These are phyloP conservation scores for Anas bernieri DNA, from an alignment of 2,797 vertebrate species.

Conservation along the genomic window DNA sequence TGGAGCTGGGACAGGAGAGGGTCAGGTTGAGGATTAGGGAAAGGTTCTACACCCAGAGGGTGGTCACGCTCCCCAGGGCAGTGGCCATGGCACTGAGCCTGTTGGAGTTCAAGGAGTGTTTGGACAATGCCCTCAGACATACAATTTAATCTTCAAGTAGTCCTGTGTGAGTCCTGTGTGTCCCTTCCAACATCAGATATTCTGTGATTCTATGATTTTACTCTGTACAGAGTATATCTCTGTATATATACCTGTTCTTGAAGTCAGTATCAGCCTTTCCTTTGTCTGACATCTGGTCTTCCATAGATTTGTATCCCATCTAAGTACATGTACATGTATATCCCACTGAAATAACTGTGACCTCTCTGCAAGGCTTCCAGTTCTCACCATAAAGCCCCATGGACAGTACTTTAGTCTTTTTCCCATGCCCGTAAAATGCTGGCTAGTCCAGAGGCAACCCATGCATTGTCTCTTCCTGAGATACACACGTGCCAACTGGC, in stretches of 20 bases:
- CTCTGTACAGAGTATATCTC: neutral
- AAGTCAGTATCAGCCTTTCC: neutral
- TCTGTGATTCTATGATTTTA: too few species aligned
- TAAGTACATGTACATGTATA: neutral
- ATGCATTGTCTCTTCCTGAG: fast-evolving
- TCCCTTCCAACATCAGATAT: too few species aligned
- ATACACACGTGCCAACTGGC: neutral
- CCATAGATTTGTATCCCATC: neutral
- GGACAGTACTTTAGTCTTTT: neutral
- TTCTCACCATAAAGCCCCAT: neutral
- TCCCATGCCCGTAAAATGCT: neutral
- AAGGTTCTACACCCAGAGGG: too few species aligned
- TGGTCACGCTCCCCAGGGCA: too few species aligned
- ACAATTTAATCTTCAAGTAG: too few species aligned
- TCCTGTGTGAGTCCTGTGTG: too few species aligned
- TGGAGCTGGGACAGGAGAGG: too few species aligned
- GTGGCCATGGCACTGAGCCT: too few species aligned
- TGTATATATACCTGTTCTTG: neutral
- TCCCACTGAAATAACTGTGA: neutral
- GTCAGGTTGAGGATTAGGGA: too few species aligned
- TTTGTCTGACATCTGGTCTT: neutral
- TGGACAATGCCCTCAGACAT: too few species aligned
- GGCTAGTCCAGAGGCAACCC: neutral
- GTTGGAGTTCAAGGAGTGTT: too few species aligned
- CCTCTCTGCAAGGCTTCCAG: neutral